Evolutionary conservation across 2,797 vertebrate species (phyloP).

Genomic region (Hemitrygon akajei): DNA sequence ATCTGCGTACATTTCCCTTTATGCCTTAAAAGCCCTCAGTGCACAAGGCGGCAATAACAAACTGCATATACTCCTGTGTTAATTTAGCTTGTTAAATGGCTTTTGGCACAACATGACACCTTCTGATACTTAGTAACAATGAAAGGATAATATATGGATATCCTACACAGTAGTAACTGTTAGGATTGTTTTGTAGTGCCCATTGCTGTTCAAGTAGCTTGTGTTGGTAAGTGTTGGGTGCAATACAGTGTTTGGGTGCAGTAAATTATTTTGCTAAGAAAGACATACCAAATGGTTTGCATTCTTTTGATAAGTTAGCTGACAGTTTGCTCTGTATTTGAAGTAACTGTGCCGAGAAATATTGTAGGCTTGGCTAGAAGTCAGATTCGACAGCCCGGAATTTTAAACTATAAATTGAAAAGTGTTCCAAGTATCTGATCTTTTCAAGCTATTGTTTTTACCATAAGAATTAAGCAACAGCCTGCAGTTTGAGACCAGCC

Average conservation of each 20-base stretch:
- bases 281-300: neutral
- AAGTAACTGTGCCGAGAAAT: neutral
- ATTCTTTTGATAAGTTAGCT: neutral
- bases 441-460: constrained; percentile 5
- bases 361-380: constrained; percentile 10
- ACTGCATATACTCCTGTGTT: too few species aligned
- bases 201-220: neutral
- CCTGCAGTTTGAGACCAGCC: neutral
- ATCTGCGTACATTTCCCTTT: neutral
- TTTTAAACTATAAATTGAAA: neutral
- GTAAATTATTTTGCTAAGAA: neutral
- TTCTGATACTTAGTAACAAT: neutral
- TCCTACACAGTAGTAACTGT: neutral
- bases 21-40: neutral
- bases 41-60: neutral
- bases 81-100: neutral
- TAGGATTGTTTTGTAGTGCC: neutral
- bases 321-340: neutral
- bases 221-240: neutral
- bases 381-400: neutral
- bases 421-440: neutral
- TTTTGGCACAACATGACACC: neutral
- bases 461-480: neutral
- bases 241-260: neutral
- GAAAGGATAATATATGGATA: neutral